phyloP scores from a whole-genome alignment of 2,113 vertebrate species.

The Gobio gobio region DNA sequence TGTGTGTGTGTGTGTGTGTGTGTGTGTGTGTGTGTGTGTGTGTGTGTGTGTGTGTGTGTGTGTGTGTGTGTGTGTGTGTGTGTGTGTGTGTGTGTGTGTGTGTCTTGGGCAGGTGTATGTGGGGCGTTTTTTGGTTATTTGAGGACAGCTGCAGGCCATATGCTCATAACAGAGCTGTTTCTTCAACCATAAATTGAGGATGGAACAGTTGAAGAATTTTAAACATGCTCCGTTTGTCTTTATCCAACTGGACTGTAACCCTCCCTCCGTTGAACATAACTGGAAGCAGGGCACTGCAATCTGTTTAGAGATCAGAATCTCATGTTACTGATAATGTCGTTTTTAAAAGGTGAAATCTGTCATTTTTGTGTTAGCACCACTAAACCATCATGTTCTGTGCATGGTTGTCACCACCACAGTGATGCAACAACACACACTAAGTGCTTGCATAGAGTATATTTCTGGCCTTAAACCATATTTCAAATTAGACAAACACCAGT shows the following conservation, averaged over 20 bases:
- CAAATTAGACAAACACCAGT: neutral
- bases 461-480: neutral
- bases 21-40: constrained; percentile 23
- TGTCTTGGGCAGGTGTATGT: constrained; percentile 58
- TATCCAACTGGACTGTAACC: constrained; percentile 32
- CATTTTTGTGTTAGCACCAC: neutral
- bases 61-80: too few species aligned
- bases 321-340: neutral
- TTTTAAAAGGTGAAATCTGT: neutral
- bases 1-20: constrained; percentile 54
- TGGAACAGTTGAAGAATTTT: constrained; percentile 50
- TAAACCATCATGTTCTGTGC: neutral
- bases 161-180: constrained; percentile 54
- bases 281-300: constrained; percentile 1
- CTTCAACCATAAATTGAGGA: constrained; percentile 50
- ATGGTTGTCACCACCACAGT: neutral
- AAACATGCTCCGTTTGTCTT: constrained; percentile 44
- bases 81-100: constrained; percentile 28
- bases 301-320: neutral
- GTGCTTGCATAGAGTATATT: neutral
- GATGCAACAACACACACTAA: neutral
- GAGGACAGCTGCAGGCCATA: constrained; percentile 64
- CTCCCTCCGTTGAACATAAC: constrained; percentile 11
- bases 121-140: constrained; percentile 50
- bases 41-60: neutral